Evolutionary conservation across 2,797 vertebrate species (phyloP).

Genomic region (Apogon hyalosoma): DNA sequence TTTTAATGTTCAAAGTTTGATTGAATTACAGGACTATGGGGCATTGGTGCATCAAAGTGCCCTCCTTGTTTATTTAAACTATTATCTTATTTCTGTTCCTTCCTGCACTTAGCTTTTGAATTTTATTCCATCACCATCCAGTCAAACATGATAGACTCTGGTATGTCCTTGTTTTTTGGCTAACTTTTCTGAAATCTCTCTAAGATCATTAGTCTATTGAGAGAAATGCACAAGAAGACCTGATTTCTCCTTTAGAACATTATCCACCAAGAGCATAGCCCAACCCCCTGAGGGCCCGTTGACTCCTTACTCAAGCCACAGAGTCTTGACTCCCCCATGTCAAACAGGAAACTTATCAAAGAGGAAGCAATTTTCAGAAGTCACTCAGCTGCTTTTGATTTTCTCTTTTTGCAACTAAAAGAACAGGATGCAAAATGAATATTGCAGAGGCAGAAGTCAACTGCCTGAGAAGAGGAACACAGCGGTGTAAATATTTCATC

Average conservation of each 20-base stretch:
- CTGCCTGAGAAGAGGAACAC: constrained; percentile 66
- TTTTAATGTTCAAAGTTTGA: not conserved
- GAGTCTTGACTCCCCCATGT: constrained; percentile 26
- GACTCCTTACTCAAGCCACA: constrained; percentile 44
- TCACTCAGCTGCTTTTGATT: constrained; percentile 54
- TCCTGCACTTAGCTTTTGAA: too few relatives aligned
- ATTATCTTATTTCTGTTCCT: too few relatives aligned
- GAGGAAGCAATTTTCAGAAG: constrained; percentile 43
- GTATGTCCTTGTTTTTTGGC: not conserved
- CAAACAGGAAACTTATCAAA: constrained; percentile 41
- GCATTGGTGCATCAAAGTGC: too few relatives aligned
- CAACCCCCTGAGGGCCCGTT: constrained; percentile 27
- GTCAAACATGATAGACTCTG: not conserved
- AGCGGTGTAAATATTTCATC: constrained; percentile 78
- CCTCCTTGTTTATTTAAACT: too few relatives aligned
- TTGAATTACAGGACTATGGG: too few relatives aligned
- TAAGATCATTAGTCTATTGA: constrained; percentile 5
- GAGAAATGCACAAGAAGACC: constrained; percentile 3
- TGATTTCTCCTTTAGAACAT: constrained; percentile 5
- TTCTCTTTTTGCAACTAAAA: constrained; percentile 54
- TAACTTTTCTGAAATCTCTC: not conserved
- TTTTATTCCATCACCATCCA: too few relatives aligned
- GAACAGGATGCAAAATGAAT: constrained; percentile 65
- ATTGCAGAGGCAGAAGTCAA: constrained; percentile 68
- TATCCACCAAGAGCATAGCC: constrained; percentile 15